Evolutionary conservation across 2,797 vertebrate species (phyloP).

Genomic region (Cyprinella venusta): DNA sequence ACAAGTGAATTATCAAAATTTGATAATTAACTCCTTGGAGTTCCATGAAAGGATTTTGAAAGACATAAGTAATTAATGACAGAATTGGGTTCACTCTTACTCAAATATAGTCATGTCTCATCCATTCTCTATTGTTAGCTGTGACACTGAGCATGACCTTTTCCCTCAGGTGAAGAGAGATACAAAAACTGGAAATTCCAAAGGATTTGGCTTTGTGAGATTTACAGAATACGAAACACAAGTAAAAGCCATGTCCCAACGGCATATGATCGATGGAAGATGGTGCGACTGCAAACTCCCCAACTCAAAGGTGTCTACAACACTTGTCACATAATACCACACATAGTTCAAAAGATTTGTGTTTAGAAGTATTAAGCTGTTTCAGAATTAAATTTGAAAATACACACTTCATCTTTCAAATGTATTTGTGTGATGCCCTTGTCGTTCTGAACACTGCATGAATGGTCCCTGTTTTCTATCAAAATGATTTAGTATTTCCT

Average conservation of each 20-base stretch:
- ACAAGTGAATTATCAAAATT: neutral
- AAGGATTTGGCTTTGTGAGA: conserved; percentile 97
- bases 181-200: conserved; percentile 95
- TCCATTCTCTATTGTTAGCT: neutral
- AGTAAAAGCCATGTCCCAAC: conserved; percentile 96
- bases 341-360: neutral
- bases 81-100: neutral
- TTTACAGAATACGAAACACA: conserved; percentile 99
- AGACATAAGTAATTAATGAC: neutral
- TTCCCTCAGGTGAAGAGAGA: conserved; percentile 92
- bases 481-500: conserved; percentile 61
- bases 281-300: conserved; percentile 99
- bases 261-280: conserved; percentile 98
- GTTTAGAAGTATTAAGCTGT: neutral
- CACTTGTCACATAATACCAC: neutral
- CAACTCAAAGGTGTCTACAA: conserved; percentile 92
- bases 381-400: neutral
- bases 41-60: neutral
- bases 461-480: conserved; percentile 48
- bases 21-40: neutral
- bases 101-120: neutral
- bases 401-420: neutral
- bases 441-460: conserved; percentile 39
- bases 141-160: neutral
- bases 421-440: conserved; percentile 19